Percentiles rank a stretch among this genome's conserved stretches.
Conservation (phyloP, 2,797 vertebrate species). For the Manis crassicaudata region DNA sequence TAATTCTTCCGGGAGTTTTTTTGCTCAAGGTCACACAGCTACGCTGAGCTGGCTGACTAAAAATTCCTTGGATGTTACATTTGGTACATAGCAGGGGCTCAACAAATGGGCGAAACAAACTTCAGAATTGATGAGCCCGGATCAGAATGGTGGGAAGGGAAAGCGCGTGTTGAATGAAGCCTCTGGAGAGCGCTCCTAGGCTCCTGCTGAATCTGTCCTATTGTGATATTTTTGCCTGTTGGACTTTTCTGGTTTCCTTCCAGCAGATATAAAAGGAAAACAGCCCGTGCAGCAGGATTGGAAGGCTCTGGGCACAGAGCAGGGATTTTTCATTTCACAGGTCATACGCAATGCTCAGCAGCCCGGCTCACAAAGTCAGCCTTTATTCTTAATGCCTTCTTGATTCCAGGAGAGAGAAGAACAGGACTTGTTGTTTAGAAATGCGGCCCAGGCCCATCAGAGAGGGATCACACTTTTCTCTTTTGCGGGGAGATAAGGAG, state of each 20-base stretch:
- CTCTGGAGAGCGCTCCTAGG: background rate
- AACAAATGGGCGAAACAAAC: background rate
- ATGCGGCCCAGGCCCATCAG: background rate
- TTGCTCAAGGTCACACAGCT: background rate
- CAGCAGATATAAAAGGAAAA: background rate
- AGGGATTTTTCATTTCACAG: slow-evolving; percentile 28
- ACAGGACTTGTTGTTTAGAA: slow-evolving; percentile 20
- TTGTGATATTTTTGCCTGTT: background rate
- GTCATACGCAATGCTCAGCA: background rate
- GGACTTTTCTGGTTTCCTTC: background rate
- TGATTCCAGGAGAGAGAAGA: background rate
- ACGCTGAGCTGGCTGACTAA: background rate
- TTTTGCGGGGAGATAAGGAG: background rate
- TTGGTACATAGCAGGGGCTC: background rate
- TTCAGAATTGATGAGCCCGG: rapidly evolving
- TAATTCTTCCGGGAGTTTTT: background rate
- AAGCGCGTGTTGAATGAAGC: background rate
- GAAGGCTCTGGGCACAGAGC: background rate
- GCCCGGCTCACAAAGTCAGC: background rate
- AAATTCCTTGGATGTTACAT: background rate
- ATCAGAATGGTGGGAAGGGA: background rate
- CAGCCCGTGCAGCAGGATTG: background rate
- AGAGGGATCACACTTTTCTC: background rate
- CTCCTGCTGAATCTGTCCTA: background rate
- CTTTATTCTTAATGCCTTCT: background rate